These are phyloP conservation scores for Brachyptera putata DNA, from an alignment of 2,888 invertebrate genomes.

Conservation along the genomic window DNA sequence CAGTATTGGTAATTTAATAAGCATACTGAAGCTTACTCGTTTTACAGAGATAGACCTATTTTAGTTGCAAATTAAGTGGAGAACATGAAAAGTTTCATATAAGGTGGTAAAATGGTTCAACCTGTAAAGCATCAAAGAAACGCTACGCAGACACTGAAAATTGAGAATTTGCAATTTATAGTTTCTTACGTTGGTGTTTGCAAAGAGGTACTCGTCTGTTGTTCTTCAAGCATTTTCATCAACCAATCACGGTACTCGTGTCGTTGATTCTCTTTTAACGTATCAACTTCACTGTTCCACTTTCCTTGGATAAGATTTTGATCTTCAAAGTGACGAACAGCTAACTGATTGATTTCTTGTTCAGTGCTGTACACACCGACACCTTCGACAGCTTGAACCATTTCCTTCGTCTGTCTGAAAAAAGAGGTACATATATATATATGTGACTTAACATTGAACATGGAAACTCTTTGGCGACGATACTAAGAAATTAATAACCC, in stretches of 20 bases:
- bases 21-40: too few species aligned
- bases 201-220: slow-evolving; percentile 54
- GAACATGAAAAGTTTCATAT: too few species aligned
- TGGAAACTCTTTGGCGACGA: too few species aligned
- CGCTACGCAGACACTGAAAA: too few species aligned
- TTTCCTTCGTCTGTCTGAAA: slow-evolving; percentile 77
- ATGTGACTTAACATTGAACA: too few species aligned
- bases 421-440: too few species aligned
- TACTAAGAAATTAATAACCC: not conserved
- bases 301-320: slow-evolving; percentile 80
- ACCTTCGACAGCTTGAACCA: slow-evolving; percentile 78
- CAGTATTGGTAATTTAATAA: not conserved
- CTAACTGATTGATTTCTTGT: slow-evolving; percentile 78
- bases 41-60: too few species aligned
- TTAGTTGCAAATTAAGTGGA: too few species aligned
- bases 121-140: too few species aligned
- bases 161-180: too few species aligned
- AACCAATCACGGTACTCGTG: slow-evolving; percentile 87
- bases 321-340: slow-evolving; percentile 75
- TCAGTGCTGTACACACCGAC: slow-evolving; percentile 75
- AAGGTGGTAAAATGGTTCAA: too few species aligned
- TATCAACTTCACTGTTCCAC: slow-evolving; percentile 72
- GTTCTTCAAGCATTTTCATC: slow-evolving; percentile 71
- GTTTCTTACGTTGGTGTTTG: slow-evolving; percentile 52
- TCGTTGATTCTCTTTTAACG: slow-evolving; percentile 77